These are phyloP conservation scores for Sminthurinus aureus DNA, from an alignment of 2,888 invertebrate species.

Conservation along the genomic window DNA sequence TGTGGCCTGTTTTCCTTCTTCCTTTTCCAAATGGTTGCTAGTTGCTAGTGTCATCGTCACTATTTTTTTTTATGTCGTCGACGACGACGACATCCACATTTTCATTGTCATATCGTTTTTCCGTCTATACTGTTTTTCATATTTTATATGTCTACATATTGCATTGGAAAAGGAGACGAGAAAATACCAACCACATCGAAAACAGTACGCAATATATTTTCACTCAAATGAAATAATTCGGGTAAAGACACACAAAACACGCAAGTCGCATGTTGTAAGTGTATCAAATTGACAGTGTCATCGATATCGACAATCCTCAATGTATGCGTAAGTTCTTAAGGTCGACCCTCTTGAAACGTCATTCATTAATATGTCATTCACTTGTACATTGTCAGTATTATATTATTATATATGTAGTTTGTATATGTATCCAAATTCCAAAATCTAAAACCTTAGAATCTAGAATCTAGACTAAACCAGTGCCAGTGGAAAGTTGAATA, in stretches of 20 bases:
- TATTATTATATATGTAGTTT: no score
- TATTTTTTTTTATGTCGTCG: no score
- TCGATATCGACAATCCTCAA: background rate
- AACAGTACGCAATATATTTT: background rate
- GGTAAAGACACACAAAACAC: constrained; percentile 33
- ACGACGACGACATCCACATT: background rate
- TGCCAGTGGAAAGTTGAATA: no score
- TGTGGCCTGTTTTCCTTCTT: background rate
- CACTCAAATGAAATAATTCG: constrained; percentile 35
- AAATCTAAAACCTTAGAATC: no score
- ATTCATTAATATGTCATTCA: background rate
- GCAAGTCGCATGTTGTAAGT: constrained; percentile 28
- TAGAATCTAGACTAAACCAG: no score
- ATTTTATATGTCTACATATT: background rate
- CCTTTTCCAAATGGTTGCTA: no score
- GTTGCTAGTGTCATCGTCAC: no score
- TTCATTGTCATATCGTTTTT: background rate
- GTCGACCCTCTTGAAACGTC: background rate
- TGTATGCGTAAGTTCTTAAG: background rate
- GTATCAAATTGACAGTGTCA: background rate
- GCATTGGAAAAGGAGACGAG: no score
- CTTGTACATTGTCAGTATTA: no score
- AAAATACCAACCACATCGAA: no score
- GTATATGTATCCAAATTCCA: no score
- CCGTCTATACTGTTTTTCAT: background rate